Conservation (phyloP, 2,888 invertebrate species). For the Abscondita cerata region DNA sequence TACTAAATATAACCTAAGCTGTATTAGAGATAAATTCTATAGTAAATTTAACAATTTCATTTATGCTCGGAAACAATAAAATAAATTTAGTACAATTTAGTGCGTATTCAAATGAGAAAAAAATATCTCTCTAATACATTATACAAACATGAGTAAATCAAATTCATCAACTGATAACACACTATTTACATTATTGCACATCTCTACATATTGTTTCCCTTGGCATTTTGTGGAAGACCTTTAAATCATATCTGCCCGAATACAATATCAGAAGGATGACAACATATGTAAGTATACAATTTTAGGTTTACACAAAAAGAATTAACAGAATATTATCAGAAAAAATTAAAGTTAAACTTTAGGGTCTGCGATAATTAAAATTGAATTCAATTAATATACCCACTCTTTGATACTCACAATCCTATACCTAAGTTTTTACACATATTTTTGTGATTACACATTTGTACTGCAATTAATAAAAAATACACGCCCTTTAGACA, state of each 20-base stretch:
- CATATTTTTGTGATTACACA: slow-evolving; percentile 44
- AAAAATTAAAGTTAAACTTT: no score
- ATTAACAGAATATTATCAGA: neutral
- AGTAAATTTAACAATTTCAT: no score
- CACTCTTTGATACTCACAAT: slow-evolving; percentile 22
- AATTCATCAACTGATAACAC: slow-evolving; percentile 15
- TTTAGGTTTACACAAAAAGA: neutral
- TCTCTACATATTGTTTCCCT: slow-evolving; percentile 35
- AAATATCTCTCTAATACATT: slow-evolving; percentile 27
- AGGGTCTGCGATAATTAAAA: slow-evolving; percentile 14
- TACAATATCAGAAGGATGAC: slow-evolving; percentile 35
- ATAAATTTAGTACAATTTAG: slow-evolving; percentile 21
- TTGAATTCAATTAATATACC: slow-evolving; percentile 26
- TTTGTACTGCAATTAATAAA: slow-evolving; percentile 59
- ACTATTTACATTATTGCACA: slow-evolving; percentile 33
- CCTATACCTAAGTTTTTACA: slow-evolving; percentile 36
- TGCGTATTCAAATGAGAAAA: slow-evolving; percentile 20
- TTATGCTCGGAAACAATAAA: neutral
- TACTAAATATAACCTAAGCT: slow-evolving; percentile 29
- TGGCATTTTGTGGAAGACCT: slow-evolving; percentile 35
- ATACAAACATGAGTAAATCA: slow-evolving; percentile 28
- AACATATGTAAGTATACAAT: slow-evolving; percentile 27
- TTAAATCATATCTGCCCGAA: slow-evolving; percentile 32
- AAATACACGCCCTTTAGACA: slow-evolving; percentile 55
- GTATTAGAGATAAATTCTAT: slow-evolving; percentile 31